phyloP scores from a whole-genome alignment of 2,888 invertebrate genomes.

The Matsumyia berberina region DNA sequence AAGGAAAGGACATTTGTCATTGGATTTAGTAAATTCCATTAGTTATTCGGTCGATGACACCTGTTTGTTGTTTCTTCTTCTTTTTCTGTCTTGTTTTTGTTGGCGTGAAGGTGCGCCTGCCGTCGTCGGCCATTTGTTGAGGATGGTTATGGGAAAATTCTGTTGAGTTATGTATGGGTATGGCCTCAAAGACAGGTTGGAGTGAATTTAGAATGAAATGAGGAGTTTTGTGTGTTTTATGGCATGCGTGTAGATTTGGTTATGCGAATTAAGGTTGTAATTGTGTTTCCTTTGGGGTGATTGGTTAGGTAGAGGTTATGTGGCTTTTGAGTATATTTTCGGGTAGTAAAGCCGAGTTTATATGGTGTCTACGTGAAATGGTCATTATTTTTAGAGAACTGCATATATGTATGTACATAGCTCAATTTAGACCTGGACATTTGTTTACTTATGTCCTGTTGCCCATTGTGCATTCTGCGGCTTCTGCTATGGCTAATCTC shows the following conservation, averaged over 20 bases:
- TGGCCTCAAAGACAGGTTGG: neutral
- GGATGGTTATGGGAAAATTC: conserved; percentile 14
- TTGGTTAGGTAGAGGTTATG: too few relatives aligned
- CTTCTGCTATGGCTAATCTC: too few relatives aligned
- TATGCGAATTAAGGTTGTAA: neutral
- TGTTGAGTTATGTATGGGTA: neutral
- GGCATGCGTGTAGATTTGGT: conserved; percentile 17
- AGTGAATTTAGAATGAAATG: neutral
- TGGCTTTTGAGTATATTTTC: neutral
- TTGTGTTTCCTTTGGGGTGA: neutral
- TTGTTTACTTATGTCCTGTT: too few relatives aligned
- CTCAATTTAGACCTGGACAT: too few relatives aligned
- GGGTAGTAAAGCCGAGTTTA: too few relatives aligned
- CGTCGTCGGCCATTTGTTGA: neutral
- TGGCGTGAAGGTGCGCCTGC: neutral
- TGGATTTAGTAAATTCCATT: conserved; percentile 37
- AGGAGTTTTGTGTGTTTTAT: conserved; percentile 19
- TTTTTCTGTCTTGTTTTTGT: neutral
- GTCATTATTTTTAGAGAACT: too few relatives aligned
- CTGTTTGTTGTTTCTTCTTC: conserved; percentile 11
- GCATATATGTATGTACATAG: too few relatives aligned
- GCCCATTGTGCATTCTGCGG: too few relatives aligned
- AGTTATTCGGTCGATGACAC: conserved; percentile 34
- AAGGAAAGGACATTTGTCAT: conserved; percentile 44
- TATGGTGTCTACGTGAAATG: too few relatives aligned